These are phyloP conservation scores for Stenoptilia bipunctidactyla DNA, from an alignment of 2,888 invertebrate genomes.

Conservation along the genomic window DNA sequence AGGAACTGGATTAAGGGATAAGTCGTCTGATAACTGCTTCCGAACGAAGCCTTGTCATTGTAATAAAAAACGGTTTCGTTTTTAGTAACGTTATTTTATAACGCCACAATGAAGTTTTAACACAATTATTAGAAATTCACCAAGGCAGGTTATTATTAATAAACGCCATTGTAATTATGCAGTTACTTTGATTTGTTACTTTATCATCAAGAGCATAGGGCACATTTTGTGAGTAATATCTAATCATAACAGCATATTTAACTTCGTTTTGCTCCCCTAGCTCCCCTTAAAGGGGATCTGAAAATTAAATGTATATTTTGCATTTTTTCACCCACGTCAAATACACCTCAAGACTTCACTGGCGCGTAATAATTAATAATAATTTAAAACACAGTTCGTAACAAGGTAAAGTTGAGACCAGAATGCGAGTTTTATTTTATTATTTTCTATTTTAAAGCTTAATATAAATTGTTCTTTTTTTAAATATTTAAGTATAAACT, in stretches of 20 bases:
- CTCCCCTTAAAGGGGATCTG: conserved; percentile 30
- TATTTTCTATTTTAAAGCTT: no score
- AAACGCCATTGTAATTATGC: no score
- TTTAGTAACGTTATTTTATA: no score
- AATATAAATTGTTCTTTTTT: no score
- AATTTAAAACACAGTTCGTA: conserved; percentile 6
- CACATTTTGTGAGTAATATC: no score
- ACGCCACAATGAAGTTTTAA: no score
- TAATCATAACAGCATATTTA: conserved; percentile 28
- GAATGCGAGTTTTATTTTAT: neutral
- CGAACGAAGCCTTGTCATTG: neutral
- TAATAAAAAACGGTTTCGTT: no score
- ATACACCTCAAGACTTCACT: conserved; percentile 37
- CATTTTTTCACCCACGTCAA: conserved; percentile 43
- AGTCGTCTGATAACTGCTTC: neutral
- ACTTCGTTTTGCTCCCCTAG: conserved; percentile 22
- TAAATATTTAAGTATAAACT: no score
- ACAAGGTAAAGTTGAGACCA: neutral
- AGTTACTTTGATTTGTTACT: no score
- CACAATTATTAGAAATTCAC: no score
- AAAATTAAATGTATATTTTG: conserved; percentile 62
- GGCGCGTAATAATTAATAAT: conserved; percentile 15
- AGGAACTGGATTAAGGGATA: neutral
- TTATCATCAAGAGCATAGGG: no score
- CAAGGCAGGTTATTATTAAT: no score